Base-by-base conservation (phyloP, 1,140 invertebrate species). In the Augochlora pura region DNA sequence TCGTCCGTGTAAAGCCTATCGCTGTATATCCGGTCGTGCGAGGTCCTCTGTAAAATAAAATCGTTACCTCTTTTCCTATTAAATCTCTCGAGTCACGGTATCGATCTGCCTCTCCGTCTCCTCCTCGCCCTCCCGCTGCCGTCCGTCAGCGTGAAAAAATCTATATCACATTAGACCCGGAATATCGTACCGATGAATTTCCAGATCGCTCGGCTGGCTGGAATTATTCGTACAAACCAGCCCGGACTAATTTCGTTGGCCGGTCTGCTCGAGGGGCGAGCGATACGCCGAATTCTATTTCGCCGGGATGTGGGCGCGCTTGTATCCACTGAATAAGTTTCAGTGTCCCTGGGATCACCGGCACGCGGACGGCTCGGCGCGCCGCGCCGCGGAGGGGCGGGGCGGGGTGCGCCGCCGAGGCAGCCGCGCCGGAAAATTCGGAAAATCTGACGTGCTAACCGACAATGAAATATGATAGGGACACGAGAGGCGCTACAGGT, bases 11-110 rank as follows among this genome's bases (percentile, higher is more conserved):
- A 59, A 42, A 72, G 59, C 52, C 75, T 70, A 66, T 59, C 60
- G 14, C 14, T 59, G 49, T 74, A 80, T 63, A 64, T n/a, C 10
- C n/a, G 9, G 12, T 18, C 32, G n/a, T 80, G 46, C 62, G 32
- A n/a, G 23, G 9, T 10, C 9, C 25, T 16, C 66, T 8, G 49
- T 46, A 25, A 83, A 71, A 75, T 76, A 63, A 73, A 83, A 83
- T 83, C 67, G 49, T 80, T 60, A 66, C 68, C 52, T 21, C 64
- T 9, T 60, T 57, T 71, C 49, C 52, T 75, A 64, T 84, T 84
- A 84, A 79, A 72, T 52, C 23, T 8, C n/a, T 12, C 68, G 68
- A 68, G 2, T 83, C 25, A 6, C 4, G 16, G 21, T 27, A 64
- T 70, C 72, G 49, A 67, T 70, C 62, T 16, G 7, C 8, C 32